Evolutionary conservation across 2,888 invertebrate genomes (phyloP).

Genomic region (Agriopis aurantiaria): DNA sequence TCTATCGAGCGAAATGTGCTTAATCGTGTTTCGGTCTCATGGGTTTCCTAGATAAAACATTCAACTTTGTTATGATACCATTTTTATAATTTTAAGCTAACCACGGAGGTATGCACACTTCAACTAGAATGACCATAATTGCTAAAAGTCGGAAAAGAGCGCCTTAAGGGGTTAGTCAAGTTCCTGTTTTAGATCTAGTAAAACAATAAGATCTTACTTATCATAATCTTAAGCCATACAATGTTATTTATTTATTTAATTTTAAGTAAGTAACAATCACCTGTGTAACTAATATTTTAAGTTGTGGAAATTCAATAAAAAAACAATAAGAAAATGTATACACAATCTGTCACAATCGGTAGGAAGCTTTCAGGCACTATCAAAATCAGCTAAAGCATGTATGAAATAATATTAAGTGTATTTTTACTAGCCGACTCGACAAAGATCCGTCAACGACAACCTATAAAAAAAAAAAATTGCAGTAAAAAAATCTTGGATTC

Average conservation of each 20-base stretch:
- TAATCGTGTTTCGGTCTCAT: too few species aligned
- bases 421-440: conserved; percentile 34
- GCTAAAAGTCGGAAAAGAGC: too few species aligned
- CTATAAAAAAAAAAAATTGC: neutral
- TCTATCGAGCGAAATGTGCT: too few species aligned
- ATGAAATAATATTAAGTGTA: conserved; percentile 66
- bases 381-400: conserved; percentile 71
- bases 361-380: conserved; percentile 79
- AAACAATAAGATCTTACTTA: conserved; percentile 40
- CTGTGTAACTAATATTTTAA: conserved; percentile 57
- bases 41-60: too few species aligned
- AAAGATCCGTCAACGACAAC: neutral
- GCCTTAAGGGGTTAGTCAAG: conserved; percentile 50
- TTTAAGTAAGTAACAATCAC: conserved; percentile 54
- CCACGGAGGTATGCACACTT: too few species aligned
- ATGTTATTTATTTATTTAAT: conserved; percentile 51
- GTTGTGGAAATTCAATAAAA: conserved; percentile 65
- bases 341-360: conserved; percentile 76
- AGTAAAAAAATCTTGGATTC: neutral
- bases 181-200: conserved; percentile 54
- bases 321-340: conserved; percentile 54
- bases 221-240: conserved; percentile 48
- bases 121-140: too few species aligned
- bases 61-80: too few species aligned
- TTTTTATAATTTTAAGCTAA: too few species aligned